Conservation (phyloP, 2,797 vertebrate species). For the Siniperca scherzeri region DNA sequence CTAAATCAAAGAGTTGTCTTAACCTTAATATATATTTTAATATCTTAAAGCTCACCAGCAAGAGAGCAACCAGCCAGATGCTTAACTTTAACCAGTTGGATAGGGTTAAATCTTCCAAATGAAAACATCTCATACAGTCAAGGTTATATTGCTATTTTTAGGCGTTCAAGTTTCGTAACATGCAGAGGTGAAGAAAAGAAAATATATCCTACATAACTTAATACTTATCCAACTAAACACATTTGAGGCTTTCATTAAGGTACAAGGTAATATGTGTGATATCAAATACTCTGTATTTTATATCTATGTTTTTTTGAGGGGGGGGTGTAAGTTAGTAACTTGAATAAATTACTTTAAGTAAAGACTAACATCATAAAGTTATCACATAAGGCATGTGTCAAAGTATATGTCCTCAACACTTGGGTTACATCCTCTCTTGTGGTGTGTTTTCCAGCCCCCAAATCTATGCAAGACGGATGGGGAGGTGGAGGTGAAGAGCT, state of each 20-base stretch:
- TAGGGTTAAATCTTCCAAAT: neutral
- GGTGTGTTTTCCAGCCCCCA: constrained; percentile 87
- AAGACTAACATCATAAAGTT: too few relatives aligned
- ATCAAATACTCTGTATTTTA: neutral
- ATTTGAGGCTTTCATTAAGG: neutral
- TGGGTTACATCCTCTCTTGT: constrained; percentile 13
- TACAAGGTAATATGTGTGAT: neutral
- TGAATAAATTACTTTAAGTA: neutral
- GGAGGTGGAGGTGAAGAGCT: constrained; percentile 94
- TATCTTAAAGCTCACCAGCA: neutral
- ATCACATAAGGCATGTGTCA: neutral
- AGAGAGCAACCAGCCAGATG: neutral
- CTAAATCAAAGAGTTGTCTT: neutral
- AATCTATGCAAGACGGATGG: constrained; percentile 99
- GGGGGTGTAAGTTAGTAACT: neutral
- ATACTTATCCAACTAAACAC: neutral
- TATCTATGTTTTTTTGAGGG: neutral
- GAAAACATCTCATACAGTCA: neutral
- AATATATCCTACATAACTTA: neutral
- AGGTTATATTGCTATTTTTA: neutral
- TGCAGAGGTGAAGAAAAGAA: neutral
- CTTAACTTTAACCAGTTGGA: neutral
- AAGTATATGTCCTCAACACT: neutral
- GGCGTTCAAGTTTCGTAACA: neutral
- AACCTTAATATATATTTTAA: neutral